Base-by-base conservation (phyloP, 2,113 vertebrate species). In the Castor canadensis region DNA sequence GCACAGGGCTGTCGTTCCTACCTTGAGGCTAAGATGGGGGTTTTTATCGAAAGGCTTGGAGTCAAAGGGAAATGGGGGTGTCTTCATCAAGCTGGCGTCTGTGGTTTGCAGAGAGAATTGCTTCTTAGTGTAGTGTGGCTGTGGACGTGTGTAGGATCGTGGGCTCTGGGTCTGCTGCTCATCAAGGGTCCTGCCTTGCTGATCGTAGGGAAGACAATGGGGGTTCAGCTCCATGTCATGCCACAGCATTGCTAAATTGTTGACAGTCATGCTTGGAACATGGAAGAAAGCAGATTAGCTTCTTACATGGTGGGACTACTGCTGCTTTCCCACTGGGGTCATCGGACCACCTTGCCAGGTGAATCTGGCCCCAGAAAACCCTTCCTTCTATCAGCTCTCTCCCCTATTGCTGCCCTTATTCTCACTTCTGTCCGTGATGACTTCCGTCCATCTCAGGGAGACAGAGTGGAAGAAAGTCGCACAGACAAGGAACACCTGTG, bases 401-500 rank as follows among this genome's bases (percentile, higher is more conserved):
- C 3, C 30, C 6, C 0, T 2, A 9, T 30, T 22, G 13, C 30
- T 45, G 56, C 2, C 49, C n/a, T 12, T 76, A 8, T 22, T 75
- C 54, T 38, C 26, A 7, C 40, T 81, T 9, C 24, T 52, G 0
- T 47, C 35, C 45, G 60, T 62, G 47, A 24, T 35, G 9, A 20
- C 60, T 54, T 49, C 2, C 2, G 24, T 38, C 22, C 3, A 0
- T 47, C 66, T 76, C 22, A 6, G 24, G 56, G 81, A 56, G 79
- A 69, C 9, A 26, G 54, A 54, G 66, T 17, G 24, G 28, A 5
- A 38, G 43, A 26, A 10, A 9, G 12, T 35, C 28, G 30, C 1
- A 9, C 6, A 35, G 2, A 22, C n/a, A 17, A 13, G n/a, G 11
- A 26, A 2, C 67, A 22, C n/a, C 45, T 0, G 3, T 2, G 30